These are phyloP conservation scores for Dendrophyllia cribrosa DNA, from an alignment of 64 coral and sea anemone genomes.

Conservation along the genomic window DNA sequence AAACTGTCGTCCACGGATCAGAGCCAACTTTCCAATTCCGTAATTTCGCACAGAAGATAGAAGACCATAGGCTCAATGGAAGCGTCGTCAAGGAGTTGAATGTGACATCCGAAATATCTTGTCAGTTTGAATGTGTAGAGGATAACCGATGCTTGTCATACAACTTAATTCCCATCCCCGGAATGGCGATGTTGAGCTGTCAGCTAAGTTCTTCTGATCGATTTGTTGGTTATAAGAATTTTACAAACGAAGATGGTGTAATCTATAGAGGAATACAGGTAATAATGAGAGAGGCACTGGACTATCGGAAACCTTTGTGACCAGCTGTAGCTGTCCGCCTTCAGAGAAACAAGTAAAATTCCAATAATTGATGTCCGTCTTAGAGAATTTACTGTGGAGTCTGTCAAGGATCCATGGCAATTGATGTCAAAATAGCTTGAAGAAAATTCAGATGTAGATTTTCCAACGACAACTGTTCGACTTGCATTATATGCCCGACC, in stretches of 20 bases:
- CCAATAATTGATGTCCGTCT: no score
- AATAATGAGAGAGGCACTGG: neutral
- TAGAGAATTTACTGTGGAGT: no score
- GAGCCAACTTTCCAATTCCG: neutral
- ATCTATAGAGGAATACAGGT: neutral
- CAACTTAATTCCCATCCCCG: neutral
- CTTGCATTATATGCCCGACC: no score
- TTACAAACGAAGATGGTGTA: neutral
- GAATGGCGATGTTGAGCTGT: neutral
- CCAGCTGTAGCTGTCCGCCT: no score
- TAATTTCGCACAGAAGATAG: neutral
- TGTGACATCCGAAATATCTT: neutral
- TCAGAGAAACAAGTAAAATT: no score
- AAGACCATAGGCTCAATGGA: neutral
- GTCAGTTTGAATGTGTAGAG: neutral
- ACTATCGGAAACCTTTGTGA: no score
- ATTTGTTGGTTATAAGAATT: conserved; percentile 2
- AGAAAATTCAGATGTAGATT: no score
- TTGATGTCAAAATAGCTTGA: no score
- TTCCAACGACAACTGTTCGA: no score
- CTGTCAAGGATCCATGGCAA: no score
- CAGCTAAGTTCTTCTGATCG: neutral
- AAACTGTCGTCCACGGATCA: neutral
- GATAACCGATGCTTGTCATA: neutral
- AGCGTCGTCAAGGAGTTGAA: neutral